A percentile compares a stretch with the other conserved stretches of the same genome.
Evolutionary conservation across 2,113 vertebrate genomes (phyloP).

Genomic region (Calonectris borealis): DNA sequence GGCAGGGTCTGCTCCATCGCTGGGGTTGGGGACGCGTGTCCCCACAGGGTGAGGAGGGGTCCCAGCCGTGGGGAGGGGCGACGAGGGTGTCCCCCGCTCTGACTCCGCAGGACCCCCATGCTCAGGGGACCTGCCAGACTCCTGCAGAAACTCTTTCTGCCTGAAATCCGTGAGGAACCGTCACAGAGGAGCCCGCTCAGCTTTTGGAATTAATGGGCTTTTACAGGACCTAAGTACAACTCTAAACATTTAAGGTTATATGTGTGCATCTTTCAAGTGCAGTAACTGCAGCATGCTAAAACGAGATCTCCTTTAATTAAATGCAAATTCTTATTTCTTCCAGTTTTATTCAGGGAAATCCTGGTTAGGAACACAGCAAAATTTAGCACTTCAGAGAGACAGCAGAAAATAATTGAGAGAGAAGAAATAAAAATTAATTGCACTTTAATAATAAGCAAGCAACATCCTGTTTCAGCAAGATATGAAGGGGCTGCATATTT

Average conservation of each 20-base stretch:
- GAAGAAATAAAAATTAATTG: not conserved
- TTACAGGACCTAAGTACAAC: not conserved
- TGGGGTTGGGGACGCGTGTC: not conserved
- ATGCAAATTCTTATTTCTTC: not conserved
- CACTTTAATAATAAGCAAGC: not conserved
- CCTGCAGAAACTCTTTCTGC: not conserved
- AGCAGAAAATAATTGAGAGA: not conserved
- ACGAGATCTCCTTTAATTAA: not conserved
- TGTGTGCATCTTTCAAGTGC: not conserved
- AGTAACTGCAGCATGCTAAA: not conserved
- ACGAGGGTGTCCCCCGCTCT: accelerated
- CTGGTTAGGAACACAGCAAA: not conserved
- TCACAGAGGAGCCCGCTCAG: conserved; percentile 15
- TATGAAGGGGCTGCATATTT: not conserved
- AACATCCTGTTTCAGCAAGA: not conserved
- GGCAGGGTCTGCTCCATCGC: not conserved
- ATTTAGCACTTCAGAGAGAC: not conserved
- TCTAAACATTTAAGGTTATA: not conserved
- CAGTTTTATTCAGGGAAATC: not conserved
- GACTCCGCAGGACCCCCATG: too few species aligned
- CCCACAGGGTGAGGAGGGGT: not conserved
- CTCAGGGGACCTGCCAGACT: accelerated
- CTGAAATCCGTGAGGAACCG: not conserved
- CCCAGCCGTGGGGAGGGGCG: not conserved
- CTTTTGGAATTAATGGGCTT: conserved; percentile 22